phyloP scores from a whole-genome alignment of 2,113 vertebrate genomes.

The Saccopteryx bilineata region DNA sequence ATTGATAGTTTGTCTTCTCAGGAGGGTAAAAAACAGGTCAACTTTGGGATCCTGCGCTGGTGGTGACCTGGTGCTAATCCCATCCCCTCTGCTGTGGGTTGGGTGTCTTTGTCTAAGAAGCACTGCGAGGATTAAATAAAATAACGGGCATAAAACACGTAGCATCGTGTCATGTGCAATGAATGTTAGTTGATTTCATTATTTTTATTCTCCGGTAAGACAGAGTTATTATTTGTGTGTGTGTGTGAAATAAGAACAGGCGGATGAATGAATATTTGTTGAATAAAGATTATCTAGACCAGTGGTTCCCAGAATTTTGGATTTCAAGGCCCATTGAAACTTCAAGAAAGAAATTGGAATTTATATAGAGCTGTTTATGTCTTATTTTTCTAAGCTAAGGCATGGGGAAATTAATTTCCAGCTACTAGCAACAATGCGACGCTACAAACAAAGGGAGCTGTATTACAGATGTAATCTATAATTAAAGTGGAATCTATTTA shows the following conservation, averaged over 20 bases:
- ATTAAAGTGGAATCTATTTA: conserved; percentile 69
- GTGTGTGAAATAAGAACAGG: conserved; percentile 39
- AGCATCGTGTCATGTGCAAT: background rate
- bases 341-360: conserved; percentile 69
- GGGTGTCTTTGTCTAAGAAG: background rate
- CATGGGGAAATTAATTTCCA: conserved; percentile 67
- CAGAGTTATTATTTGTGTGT: conserved; percentile 58
- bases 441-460: background rate
- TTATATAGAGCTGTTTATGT: conserved; percentile 41
- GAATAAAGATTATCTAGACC: conserved; percentile 68
- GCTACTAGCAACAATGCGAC: background rate
- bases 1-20: conserved; percentile 7
- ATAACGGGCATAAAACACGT: background rate
- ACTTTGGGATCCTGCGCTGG: background rate
- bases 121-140: conserved; percentile 38
- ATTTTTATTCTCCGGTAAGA: conserved; percentile 50
- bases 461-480: conserved; percentile 28
- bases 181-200: conserved; percentile 52
- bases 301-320: conserved; percentile 63
- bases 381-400: conserved; percentile 57
- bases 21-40: background rate
- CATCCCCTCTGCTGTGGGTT: background rate
- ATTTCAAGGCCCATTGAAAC: conserved; percentile 75
- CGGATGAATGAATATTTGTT: conserved; percentile 59
- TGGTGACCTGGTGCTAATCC: background rate